These are phyloP conservation scores for Ahaetulla prasina DNA, from an alignment of 2,113 vertebrate species.

Conservation along the genomic window DNA sequence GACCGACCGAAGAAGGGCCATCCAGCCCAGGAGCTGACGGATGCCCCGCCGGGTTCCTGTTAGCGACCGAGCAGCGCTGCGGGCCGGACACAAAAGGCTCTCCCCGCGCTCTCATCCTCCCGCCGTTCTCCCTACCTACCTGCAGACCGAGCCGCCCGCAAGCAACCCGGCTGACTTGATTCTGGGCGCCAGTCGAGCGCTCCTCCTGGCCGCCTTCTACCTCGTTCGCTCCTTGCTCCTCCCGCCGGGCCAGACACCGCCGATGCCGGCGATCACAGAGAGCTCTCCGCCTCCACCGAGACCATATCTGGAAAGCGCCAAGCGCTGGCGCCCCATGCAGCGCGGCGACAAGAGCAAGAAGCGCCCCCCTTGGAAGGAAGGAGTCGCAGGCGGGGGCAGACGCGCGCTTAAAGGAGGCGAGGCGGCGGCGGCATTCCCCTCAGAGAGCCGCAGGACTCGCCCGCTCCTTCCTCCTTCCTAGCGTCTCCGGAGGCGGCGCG, in stretches of 20 bases:
- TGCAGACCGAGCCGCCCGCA: constrained; percentile 5
- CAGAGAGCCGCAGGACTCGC: neutral
- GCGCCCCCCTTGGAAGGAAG: constrained; percentile 1
- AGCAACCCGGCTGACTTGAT: constrained; percentile 26
- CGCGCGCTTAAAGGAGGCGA: neutral
- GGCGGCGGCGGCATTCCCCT: neutral
- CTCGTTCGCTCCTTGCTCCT: neutral
- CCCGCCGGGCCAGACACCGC: neutral
- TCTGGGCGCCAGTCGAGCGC: neutral
- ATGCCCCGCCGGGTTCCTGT: neutral
- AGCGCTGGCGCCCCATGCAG: neutral
- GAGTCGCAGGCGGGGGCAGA: neutral
- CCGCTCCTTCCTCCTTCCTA: neutral
- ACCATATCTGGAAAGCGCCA: neutral
- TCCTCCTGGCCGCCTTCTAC: too few species aligned
- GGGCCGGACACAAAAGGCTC: neutral
- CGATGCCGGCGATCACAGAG: neutral
- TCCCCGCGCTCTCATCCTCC: constrained; percentile 33
- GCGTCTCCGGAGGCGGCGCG: neutral
- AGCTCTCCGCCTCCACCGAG: neutral
- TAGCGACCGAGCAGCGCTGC: neutral
- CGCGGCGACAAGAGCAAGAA: neutral
- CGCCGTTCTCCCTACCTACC: neutral
- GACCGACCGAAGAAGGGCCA: neutral
- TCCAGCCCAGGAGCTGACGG: too few species aligned